Base-by-base conservation (phyloP, 2,888 invertebrate genomes). In the Spatulosminthurus flaviceps region DNA sequence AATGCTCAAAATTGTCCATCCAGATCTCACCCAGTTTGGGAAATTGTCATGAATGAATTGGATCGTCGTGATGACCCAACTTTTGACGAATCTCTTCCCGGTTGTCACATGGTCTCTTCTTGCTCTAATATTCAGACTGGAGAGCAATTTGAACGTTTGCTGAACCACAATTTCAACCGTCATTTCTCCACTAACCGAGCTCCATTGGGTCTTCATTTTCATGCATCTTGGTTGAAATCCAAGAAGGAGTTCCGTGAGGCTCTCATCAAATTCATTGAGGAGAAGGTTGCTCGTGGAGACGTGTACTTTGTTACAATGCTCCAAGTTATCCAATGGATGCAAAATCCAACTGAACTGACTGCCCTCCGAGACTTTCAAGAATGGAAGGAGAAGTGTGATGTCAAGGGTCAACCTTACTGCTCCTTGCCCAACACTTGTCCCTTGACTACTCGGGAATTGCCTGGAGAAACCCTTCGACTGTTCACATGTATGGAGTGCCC, bases 401-500 rank as follows among this genome's bases (percentile, higher is more conserved):
- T 96, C 83, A 95, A 96, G 88, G 96, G 96, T 78, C 95, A 95
- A 88, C 94, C 96, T 79, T 95, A 92, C 90, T 96, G 96, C 88
- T 96, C 95, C 0, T 89, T 96, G 86, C 96, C 96, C 80, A 96
- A 96, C 87, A 93, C 95, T 77, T 96, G 96, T 88, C 94, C 95
- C 19, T 89, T 96, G 86, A 95, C 92, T 69, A 96, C 96, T 81
- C 90, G 95, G 86, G 96, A 96, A 89, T 89, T 96, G 84, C 96
- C 96, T 42, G 96, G 96, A 82, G 96, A 96, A 89, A 95, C 95
- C 71, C 91, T 96, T 71, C 93, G 96, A 88, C 91, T 96, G 80
- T 96, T 96, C 90, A 96, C 96, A 78, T 96, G 96, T 89, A 95
- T 96, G 94, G 96, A 96, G 88, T 96, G 96, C 88, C 96, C 96